Base-by-base conservation (phyloP, 1,140 invertebrate genomes). In the Maniola jurtina region DNA sequence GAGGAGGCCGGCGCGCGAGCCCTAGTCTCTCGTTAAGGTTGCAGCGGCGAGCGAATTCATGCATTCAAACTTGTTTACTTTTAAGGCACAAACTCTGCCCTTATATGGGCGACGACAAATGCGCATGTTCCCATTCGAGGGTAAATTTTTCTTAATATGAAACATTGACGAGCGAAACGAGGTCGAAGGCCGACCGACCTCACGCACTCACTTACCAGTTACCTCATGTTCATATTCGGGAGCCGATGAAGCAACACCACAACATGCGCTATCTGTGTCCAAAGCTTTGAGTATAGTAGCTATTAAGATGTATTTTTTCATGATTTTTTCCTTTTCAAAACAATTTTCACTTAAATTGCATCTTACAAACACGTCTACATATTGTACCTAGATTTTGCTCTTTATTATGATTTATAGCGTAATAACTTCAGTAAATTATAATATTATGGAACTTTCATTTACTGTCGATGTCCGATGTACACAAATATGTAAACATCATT, bases 41-140 rank as follows among this genome's bases (percentile, higher is more conserved):
- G 83, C 84, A 78, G 58, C 65, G 48, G 8, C 14, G 45, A 48
- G 86, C 86, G 86, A 89, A 81, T 79, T 79, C 72, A 81, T 75
- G 76, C 71, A 81, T 75, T 75, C 73, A 85, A 85, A 83, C 83
- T 79, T 85, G 83, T 85, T 87, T 84, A 83, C 84, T 80, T 87
- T 81, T 87, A 86, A 82, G 83, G 86, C 78, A 64, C 71, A 80
- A 82, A 79, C 61, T 71, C 71, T 68, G 40, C 61, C 84, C 83
- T 69, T 83, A 75, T 77, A 84, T 71, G 81, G 82, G 57, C 57
- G 64, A 66, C 67, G 72, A 82, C 79, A 75, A 82, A 84, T 81
- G 50, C 52, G 48, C 36, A 79, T 74, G 77, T 74, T 73, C 70
- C 79, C 80, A 81, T 84, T 83, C 76, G 82, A 81, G 83, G 81